A percentile compares a stretch with the other conserved stretches of the same genome.
phyloP scores from a whole-genome alignment of 2,113 vertebrate genomes.

The Petaurus breviceps region DNA sequence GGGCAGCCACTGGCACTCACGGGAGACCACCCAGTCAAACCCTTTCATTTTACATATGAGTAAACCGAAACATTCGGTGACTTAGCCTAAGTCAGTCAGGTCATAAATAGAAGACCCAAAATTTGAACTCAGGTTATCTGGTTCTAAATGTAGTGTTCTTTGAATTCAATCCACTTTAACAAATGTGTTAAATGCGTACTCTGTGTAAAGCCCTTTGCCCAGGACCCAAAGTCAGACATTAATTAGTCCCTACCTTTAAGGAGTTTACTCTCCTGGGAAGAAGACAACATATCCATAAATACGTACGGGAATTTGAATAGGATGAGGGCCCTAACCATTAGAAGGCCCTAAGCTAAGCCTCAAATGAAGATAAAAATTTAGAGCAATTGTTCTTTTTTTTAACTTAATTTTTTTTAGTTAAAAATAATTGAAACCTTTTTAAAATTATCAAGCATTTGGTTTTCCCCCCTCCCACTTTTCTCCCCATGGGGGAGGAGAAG shows the following conservation, averaged over 20 bases:
- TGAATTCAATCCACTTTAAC: not conserved
- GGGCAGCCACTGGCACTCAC: slow-evolving; percentile 30
- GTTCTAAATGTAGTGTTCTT: not conserved
- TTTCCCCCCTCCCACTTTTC: not conserved
- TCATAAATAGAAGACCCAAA: not conserved
- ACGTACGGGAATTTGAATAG: not conserved
- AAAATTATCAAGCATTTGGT: not conserved
- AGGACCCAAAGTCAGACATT: not conserved
- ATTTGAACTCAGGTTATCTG: not conserved
- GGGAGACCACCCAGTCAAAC: not conserved
- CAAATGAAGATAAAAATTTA: not conserved
- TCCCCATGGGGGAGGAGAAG: no score
- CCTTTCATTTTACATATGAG: not conserved
- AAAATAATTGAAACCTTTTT: not conserved
- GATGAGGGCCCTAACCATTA: not conserved
- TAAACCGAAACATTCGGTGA: not conserved
- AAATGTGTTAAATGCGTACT: not conserved
- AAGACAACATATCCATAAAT: not conserved
- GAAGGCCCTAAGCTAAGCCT: not conserved
- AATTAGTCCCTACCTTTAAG: not conserved
- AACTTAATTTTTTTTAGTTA: not conserved
- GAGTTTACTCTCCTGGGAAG: not conserved
- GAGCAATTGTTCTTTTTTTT: not conserved
- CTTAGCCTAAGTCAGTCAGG: not conserved
- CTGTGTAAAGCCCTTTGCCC: not conserved